Evolutionary conservation across 2,888 invertebrate genomes (phyloP).

Genomic region (Macrophya annulata): DNA sequence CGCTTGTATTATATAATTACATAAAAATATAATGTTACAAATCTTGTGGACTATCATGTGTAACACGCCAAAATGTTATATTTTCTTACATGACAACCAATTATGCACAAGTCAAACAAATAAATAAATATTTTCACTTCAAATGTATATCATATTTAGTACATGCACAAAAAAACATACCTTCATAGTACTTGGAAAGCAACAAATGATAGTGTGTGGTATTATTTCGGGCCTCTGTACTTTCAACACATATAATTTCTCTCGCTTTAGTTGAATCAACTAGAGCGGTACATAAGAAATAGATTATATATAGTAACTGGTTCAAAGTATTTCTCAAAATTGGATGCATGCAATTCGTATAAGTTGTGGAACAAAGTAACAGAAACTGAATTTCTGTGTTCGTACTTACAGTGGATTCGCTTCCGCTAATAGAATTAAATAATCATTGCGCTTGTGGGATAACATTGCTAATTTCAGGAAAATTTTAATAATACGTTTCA

Average conservation of each 20-base stretch:
- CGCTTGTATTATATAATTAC: not conserved
- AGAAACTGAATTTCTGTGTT: not conserved
- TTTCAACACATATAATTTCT: not conserved
- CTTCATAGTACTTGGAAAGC: not conserved
- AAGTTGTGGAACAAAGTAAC: not conserved
- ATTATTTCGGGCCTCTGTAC: not conserved
- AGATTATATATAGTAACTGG: not conserved
- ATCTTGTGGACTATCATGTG: constrained; percentile 9
- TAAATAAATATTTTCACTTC: constrained; percentile 34
- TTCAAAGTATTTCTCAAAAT: not conserved
- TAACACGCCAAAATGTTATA: constrained; percentile 25
- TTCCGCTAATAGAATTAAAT: no score
- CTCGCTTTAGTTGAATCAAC: not conserved
- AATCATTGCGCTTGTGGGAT: not conserved
- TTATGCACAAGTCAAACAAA: constrained; percentile 34
- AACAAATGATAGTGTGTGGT: not conserved
- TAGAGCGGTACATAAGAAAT: not conserved
- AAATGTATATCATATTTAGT: constrained; percentile 14
- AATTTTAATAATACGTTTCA: not conserved
- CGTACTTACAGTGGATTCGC: not conserved
- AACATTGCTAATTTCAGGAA: not conserved
- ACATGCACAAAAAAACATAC: constrained; percentile 31
- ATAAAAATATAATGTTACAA: constrained; percentile 22
- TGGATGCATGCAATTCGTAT: not conserved
- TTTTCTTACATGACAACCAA: constrained; percentile 7